Evolutionary conservation across 2,888 invertebrate species (phyloP).

Genomic region (Sinelater perroti): DNA sequence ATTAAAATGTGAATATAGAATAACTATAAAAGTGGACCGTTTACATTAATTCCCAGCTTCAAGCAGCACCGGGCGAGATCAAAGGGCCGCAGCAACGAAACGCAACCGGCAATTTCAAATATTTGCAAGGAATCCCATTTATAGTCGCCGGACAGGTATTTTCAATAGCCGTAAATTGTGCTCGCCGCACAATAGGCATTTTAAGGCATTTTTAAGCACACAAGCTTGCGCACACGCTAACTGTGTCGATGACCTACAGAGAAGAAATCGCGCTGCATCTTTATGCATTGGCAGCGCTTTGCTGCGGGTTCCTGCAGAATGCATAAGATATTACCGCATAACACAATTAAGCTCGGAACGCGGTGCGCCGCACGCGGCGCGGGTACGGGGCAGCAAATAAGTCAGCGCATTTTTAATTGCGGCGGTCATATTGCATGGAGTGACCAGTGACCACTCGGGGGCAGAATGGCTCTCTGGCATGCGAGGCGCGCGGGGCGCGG

Average conservation of each 20-base stretch:
- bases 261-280: conserved; percentile 29
- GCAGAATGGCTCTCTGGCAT: not conserved
- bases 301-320: conserved; percentile 25
- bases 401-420: not conserved
- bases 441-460: conserved; percentile 3
- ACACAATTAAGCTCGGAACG: conserved; percentile 12
- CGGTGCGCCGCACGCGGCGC: not conserved
- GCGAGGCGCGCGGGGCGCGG: conserved; percentile 6
- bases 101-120: conserved; percentile 24
- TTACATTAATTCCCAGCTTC: too few species aligned
- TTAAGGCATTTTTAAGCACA: conserved; percentile 25
- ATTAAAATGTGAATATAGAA: too few species aligned
- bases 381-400: conserved; percentile 23
- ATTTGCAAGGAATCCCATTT: conserved; percentile 29
- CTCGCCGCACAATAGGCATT: conserved; percentile 28
- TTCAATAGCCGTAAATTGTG: conserved; percentile 26
- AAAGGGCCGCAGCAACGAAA: conserved; percentile 21
- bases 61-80: conserved; percentile 12
- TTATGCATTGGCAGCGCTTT: conserved; percentile 24
- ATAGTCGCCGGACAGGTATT: conserved; percentile 23
- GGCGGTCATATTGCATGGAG: not conserved
- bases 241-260: conserved; percentile 40
- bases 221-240: conserved; percentile 29
- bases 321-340: conserved; percentile 27
- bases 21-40: too few species aligned